Evolutionary conservation across 2,888 invertebrate genomes (phyloP), one percentile per base, ranked within the genome.

Genomic region (Melanostoma scalare): DNA sequence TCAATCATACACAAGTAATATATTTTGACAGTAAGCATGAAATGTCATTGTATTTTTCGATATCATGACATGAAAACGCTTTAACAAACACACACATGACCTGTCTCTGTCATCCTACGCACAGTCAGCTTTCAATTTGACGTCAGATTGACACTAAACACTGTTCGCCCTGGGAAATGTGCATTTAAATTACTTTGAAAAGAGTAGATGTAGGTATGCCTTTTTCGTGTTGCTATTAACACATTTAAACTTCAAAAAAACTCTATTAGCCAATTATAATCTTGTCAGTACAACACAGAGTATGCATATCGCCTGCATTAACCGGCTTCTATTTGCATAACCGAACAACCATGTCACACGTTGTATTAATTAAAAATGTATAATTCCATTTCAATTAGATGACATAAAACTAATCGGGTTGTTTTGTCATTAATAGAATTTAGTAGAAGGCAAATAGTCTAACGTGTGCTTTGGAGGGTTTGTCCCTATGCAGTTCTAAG

Each of bases 361-460:
- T 52, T 69, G 42, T 55, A 35, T 46, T 2, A 69, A 74, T 58
- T 69, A 65, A 63, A 69, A 75, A 65, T 65, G 38, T 65, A 65
- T 58, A 78, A 60, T 75, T 74, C 42, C 48, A 56, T 60, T 65
- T 69, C 69, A 80, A 80, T 80, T 69, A 74, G 68, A 44, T 61
- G 60, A 36, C 69, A 69, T 76, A 36, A 69, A 69, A 46, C 35
- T 52, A 67, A 68, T 75, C 60, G 53, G 40, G 50, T 65, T 58
- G 63, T 46, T 65, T 65, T 77, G 63, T 31, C 42, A 31, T 71
- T 63, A 9, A 44, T 6, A 2, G 38, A 55, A 55, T 36, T 55
- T 36, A 2, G 20, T 20, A 20, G 20, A 20, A 20, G 20, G 20
- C 20, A 20, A 20, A 20, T 20, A 20, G 20, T 20, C 20, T 20